Evolutionary conservation across 2,113 vertebrate species (phyloP).

Genomic region (Cranoglanis bouderius): DNA sequence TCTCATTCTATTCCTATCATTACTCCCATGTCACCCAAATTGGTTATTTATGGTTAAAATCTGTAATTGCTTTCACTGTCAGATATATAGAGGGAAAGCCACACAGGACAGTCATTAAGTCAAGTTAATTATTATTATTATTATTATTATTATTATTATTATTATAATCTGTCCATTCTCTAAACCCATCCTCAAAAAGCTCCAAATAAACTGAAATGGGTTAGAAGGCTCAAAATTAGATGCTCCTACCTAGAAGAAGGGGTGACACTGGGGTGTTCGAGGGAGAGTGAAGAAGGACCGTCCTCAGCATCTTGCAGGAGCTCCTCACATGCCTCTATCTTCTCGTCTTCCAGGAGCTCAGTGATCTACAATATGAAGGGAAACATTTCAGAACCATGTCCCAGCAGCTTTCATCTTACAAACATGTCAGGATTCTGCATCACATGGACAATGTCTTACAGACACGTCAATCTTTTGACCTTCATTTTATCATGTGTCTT

Average conservation of each 20-base stretch:
- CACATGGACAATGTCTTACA: neutral
- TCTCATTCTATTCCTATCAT: neutral
- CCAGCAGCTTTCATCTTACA: neutral
- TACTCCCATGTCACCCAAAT: neutral
- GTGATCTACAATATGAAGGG: slow-evolving; percentile 76
- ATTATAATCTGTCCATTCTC: neutral
- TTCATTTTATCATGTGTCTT: neutral
- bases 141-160: too few species aligned
- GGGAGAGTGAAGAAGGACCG: slow-evolving; percentile 64
- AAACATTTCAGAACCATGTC: neutral
- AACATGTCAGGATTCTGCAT: neutral
- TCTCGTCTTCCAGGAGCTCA: slow-evolving; percentile 91
- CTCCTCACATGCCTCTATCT: slow-evolving; percentile 91
- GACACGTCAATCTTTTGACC: neutral
- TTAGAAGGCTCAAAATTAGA: neutral
- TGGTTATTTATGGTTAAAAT: neutral
- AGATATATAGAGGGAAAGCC: neutral
- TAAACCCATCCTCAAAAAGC: neutral
- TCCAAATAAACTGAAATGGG: neutral
- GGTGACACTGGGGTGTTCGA: slow-evolving; percentile 38
- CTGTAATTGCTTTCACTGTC: neutral
- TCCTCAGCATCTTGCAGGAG: slow-evolving; percentile 87
- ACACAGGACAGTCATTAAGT: neutral
- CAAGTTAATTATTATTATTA: too few species aligned
- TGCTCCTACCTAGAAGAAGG: slow-evolving; percentile 58